Evolutionary conservation across 1,140 invertebrate species (phyloP).

Genomic region (Diorhabda elongata): DNA sequence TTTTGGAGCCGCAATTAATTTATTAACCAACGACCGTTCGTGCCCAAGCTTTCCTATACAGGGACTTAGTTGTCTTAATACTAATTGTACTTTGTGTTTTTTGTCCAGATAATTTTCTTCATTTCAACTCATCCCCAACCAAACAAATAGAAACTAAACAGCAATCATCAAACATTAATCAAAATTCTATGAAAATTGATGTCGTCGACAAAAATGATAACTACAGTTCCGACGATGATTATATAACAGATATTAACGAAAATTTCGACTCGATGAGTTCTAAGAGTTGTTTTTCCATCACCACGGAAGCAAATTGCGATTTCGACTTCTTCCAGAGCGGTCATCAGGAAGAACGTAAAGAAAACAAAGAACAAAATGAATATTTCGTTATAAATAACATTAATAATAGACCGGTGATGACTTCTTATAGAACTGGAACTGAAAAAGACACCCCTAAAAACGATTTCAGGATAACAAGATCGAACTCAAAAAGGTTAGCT

Average conservation of each 20-base stretch:
- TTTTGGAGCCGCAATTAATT: no score
- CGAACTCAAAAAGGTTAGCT: slow-evolving; percentile 38
- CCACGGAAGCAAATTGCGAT: slow-evolving; percentile 63
- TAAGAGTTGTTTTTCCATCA: slow-evolving; percentile 56
- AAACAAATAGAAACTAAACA: not conserved
- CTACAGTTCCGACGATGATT: slow-evolving; percentile 45
- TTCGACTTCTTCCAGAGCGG: slow-evolving; percentile 58
- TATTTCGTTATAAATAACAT: slow-evolving; percentile 5
- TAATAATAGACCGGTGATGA: slow-evolving; percentile 12
- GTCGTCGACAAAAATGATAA: slow-evolving; percentile 37
- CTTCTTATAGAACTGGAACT: slow-evolving; percentile 8
- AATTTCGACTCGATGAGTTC: slow-evolving; percentile 56
- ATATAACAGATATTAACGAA: slow-evolving; percentile 46
- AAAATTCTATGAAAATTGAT: not conserved
- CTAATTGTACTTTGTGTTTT: not conserved
- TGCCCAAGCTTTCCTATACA: no score
- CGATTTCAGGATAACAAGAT: slow-evolving; percentile 35
- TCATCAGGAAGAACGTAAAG: slow-evolving; percentile 40
- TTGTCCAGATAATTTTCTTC: slow-evolving; percentile 1
- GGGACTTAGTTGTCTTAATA: no score
- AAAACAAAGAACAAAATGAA: slow-evolving; percentile 5
- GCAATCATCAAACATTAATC: not conserved
- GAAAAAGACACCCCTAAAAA: slow-evolving; percentile 3
- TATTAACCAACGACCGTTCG: no score
- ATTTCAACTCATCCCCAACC: not conserved